Conservation (phyloP, 2,797 vertebrate species). For the Gymnoscopelus braueri region DNA sequence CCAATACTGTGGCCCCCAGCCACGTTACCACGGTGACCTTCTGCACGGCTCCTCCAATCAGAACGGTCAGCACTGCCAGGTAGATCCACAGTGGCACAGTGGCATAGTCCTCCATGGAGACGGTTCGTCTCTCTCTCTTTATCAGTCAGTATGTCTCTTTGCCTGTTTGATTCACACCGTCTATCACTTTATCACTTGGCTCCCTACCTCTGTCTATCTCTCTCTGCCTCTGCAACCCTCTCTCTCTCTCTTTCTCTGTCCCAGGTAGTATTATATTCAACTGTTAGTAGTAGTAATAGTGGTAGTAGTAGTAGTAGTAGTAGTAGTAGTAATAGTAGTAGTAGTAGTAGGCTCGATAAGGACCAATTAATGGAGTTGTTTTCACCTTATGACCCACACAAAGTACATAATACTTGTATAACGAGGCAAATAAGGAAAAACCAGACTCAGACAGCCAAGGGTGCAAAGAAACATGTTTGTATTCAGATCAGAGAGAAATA, state of each 20-base stretch:
- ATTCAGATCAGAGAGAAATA: no score
- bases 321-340: no score
- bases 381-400: no score
- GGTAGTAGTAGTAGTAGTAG: background rate
- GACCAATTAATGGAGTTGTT: no score
- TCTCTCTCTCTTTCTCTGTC: conserved; percentile 13
- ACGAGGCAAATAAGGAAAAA: no score
- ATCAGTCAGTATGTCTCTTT: conserved; percentile 13
- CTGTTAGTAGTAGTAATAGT: no score
- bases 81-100: conserved; percentile 80
- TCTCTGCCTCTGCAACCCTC: background rate
- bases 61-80: conserved; percentile 68
- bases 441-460: no score
- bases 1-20: conserved; percentile 77
- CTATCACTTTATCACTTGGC: background rate
- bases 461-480: no score
- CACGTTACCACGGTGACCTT: conserved; percentile 76
- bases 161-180: conserved; percentile 7
- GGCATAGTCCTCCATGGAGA: conserved; percentile 78
- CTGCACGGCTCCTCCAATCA: conserved; percentile 74
- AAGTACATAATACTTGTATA: no score
- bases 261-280: no score
- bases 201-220: conserved; percentile 3
- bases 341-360: no score
- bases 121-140: conserved; percentile 8